Conservation (phyloP, 2,113 vertebrate species). For the Gopherus flavomarginatus region DNA sequence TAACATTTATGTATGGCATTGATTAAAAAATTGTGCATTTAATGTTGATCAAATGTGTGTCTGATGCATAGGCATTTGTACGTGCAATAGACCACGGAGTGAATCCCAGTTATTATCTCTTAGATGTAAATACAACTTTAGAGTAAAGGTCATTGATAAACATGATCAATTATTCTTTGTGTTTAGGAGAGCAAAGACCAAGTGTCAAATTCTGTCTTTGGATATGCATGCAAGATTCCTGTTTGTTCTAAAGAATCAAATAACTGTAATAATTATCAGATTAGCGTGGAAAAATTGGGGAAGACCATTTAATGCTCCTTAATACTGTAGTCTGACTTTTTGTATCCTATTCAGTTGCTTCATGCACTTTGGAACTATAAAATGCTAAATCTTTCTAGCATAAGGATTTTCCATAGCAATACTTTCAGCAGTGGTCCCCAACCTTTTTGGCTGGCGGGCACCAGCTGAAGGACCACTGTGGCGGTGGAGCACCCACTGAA, state of each 20-base stretch:
- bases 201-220: neutral
- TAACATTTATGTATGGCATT: neutral
- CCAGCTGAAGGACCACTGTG: too few species aligned
- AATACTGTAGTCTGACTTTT: neutral
- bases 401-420: neutral
- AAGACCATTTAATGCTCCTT: neutral
- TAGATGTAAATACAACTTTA: neutral
- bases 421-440: neutral
- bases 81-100: neutral
- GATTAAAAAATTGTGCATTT: neutral
- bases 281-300: neutral
- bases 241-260: neutral
- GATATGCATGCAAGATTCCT: neutral
- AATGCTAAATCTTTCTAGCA: neutral
- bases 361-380: neutral
- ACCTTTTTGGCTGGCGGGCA: too few species aligned
- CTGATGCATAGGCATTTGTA: neutral
- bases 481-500: too few species aligned
- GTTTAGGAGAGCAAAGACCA: neutral
- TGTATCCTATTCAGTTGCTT: neutral
- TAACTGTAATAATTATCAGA: neutral
- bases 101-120: neutral
- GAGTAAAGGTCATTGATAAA: neutral
- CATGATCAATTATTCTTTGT: neutral
- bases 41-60: neutral